Evolutionary conservation across 2,888 invertebrate species (phyloP).

Genomic region (Ceratothoa steindachneri): DNA sequence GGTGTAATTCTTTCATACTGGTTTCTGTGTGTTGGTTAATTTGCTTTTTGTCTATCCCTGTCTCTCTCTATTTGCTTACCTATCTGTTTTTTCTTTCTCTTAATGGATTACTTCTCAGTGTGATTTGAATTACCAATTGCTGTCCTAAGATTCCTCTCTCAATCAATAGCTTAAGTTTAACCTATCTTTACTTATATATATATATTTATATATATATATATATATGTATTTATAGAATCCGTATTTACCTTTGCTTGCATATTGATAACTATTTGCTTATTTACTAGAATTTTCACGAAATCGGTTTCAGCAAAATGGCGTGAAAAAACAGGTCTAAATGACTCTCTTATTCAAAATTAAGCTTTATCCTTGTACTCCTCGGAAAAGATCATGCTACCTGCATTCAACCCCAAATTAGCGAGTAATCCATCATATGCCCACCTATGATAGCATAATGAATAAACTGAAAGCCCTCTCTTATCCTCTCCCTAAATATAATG

Average conservation of each 20-base stretch:
- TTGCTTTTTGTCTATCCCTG: background rate
- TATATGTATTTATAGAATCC: background rate
- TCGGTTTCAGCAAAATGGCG: no score
- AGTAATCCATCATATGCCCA: no score
- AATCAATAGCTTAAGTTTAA: background rate
- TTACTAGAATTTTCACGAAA: no score
- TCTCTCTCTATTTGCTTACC: background rate
- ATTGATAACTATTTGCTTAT: background rate
- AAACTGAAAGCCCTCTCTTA: no score
- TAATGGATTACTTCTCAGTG: background rate
- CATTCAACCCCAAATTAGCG: no score
- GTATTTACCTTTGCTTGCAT: background rate
- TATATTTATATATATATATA: conserved; percentile 8
- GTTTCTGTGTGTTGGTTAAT: background rate
- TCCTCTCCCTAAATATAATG: no score
- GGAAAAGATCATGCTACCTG: no score
- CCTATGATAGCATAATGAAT: no score
- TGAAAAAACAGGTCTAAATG: no score
- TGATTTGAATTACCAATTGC: background rate
- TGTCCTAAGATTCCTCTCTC: background rate
- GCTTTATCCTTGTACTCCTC: no score
- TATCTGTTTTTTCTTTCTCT: background rate
- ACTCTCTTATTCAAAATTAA: no score
- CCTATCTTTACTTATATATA: conserved; percentile 3
- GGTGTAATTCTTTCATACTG: background rate